Conservation (phyloP, 2,888 invertebrate genomes). For the Aromia moschata region DNA sequence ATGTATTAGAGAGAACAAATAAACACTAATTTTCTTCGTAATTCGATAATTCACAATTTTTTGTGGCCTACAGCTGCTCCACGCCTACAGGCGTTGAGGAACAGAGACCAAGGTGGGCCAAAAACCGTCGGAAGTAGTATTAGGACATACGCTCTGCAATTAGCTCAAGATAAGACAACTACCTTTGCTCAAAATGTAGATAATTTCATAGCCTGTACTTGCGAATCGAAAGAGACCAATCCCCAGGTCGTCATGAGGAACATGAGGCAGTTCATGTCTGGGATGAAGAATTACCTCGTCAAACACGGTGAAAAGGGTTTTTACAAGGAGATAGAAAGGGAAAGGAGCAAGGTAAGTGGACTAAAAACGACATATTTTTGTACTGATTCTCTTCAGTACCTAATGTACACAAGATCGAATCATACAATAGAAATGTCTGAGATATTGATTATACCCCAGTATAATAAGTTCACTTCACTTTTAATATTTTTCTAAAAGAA, state of each 20-base stretch:
- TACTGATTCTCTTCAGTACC: no score
- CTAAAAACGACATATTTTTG: no score
- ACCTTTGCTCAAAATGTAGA: conserved; percentile 93
- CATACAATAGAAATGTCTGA: no score
- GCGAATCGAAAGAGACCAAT: conserved; percentile 87
- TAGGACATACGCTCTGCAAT: conserved; percentile 79
- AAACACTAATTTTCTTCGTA: no score
- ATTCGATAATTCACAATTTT: no score
- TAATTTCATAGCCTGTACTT: conserved; percentile 92
- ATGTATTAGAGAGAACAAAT: no score
- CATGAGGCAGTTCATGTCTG: conserved; percentile 97
- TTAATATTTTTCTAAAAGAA: conserved; percentile 1
- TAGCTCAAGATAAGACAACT: conserved; percentile 85
- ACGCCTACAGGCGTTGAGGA: conserved; percentile 74
- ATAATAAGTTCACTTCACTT: no score
- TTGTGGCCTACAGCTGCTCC: conserved; percentile 81
- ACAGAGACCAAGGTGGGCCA: conserved; percentile 66
- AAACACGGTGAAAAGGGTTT: conserved; percentile 95
- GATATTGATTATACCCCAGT: no score
- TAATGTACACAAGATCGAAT: no score
- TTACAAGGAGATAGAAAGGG: conserved; percentile 88
- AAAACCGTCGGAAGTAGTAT: conserved; percentile 77
- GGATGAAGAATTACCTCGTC: conserved; percentile 97
- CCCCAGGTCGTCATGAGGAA: conserved; percentile 90
- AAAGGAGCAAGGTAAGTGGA: conserved; percentile 77